Evolutionary conservation across 2,888 invertebrate species (phyloP).

Genomic region (Drosophila helvetica): DNA sequence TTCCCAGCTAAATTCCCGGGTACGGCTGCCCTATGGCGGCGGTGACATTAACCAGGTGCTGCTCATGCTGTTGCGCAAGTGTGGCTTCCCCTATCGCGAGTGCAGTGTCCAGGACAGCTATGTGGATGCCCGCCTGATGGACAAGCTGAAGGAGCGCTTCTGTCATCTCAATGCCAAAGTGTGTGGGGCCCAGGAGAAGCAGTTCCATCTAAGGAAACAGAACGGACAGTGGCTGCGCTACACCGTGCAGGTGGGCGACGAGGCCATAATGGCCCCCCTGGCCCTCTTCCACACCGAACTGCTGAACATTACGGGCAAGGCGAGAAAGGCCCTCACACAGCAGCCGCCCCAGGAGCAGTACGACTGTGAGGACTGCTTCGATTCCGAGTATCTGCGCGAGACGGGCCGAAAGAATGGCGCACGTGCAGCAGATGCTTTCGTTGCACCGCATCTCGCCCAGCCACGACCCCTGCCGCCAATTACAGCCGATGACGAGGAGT

Average conservation of each 20-base stretch:
- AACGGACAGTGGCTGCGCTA: slow-evolving; percentile 88
- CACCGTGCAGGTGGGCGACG: slow-evolving; percentile 93
- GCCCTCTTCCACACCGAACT: slow-evolving; percentile 95
- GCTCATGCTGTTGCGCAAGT: slow-evolving; percentile 94
- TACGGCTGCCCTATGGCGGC: slow-evolving; percentile 94
- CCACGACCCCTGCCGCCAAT: slow-evolving; percentile 83
- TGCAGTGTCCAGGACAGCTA: slow-evolving; percentile 89
- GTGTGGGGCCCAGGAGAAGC: slow-evolving; percentile 94
- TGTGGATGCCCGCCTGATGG: slow-evolving; percentile 91
- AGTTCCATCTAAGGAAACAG: slow-evolving; percentile 87
- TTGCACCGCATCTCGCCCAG: slow-evolving; percentile 75
- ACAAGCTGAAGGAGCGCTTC: slow-evolving; percentile 93
- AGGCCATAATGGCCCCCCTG: slow-evolving; percentile 95
- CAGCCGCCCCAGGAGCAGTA: slow-evolving; percentile 87
- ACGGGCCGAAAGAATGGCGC: slow-evolving; percentile 86
- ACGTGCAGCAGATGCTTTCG: slow-evolving; percentile 33
- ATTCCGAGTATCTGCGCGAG: slow-evolving; percentile 95
- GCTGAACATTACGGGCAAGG: slow-evolving; percentile 91
- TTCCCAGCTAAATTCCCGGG: slow-evolving; percentile 93
- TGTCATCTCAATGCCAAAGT: slow-evolving; percentile 96
- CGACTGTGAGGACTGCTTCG: slow-evolving; percentile 96
- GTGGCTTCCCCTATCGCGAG: slow-evolving; percentile 94
- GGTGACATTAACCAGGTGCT: slow-evolving; percentile 96
- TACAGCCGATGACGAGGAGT: slow-evolving; percentile 81
- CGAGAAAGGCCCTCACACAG: slow-evolving; percentile 87